phyloP scores from a whole-genome alignment of 1,140 invertebrate species.

The Elymnias hypermnestra region DNA sequence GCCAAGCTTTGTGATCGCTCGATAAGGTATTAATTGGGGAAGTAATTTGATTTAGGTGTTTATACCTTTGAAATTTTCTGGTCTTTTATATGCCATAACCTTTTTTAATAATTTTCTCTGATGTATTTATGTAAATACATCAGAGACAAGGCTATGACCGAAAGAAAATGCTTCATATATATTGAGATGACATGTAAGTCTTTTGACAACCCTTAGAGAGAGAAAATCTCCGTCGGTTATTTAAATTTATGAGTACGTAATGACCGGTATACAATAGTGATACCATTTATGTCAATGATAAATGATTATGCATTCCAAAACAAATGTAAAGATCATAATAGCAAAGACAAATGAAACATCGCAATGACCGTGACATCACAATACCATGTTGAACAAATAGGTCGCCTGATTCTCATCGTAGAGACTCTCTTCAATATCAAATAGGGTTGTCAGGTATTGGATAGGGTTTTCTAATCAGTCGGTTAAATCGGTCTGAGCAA shows the following conservation, averaged over 20 bases:
- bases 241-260: background rate
- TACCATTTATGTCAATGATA: background rate
- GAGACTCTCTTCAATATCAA: background rate
- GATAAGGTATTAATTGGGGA: no score
- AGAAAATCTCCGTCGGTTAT: background rate
- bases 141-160: no score
- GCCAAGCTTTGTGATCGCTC: no score
- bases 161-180: no score
- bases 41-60: no score
- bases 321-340: background rate
- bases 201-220: background rate
- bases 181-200: background rate
- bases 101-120: no score
- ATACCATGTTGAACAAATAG: conserved; percentile 2
- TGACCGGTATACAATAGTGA: background rate
- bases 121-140: no score
- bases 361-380: conserved; percentile 4
- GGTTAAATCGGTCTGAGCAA: no score
- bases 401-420: background rate
- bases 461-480: no score
- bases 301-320: background rate
- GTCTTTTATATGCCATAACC: no score
- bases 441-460: no score
- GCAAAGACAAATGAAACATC: conserved; percentile 2
- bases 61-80: no score